These are phyloP conservation scores for Melanotaenia nigrans DNA, from an alignment of 2,797 vertebrate species.

Conservation along the genomic window DNA sequence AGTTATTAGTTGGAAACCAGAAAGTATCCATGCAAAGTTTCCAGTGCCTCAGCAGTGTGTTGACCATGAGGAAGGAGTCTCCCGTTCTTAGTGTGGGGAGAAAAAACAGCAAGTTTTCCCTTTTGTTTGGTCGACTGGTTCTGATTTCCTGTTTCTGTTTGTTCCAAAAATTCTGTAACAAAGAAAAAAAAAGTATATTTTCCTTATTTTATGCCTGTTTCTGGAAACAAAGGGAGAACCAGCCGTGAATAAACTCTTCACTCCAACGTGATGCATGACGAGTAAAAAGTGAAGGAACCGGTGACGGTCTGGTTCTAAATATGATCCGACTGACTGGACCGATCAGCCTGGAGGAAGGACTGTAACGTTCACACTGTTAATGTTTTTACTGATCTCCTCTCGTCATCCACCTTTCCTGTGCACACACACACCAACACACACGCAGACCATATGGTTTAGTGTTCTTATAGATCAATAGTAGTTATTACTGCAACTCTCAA, in stretches of 20 bases:
- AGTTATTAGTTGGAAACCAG: not conserved
- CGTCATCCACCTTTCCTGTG: constrained; percentile 21
- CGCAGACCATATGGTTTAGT: constrained; percentile 33
- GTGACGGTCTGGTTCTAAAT: no score
- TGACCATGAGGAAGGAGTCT: not conserved
- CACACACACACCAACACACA: constrained; percentile 5
- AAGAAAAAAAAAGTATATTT: not conserved
- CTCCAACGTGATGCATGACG: not conserved
- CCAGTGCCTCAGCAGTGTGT: constrained; percentile 41
- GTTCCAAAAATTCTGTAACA: not conserved
- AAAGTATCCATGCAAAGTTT: not conserved
- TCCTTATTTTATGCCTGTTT: not conserved
- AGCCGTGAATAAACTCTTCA: no score
- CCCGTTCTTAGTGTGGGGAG: no score
- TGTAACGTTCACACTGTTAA: no score
- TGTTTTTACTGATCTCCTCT: constrained; percentile 5
- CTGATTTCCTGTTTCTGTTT: not conserved
- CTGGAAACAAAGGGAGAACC: constrained; percentile 11
- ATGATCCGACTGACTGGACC: no score
- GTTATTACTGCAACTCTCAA: constrained; percentile 31
- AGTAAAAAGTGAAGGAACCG: not conserved
- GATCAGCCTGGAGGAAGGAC: no score
- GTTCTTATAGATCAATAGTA: constrained; percentile 30
- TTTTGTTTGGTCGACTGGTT: not conserved
- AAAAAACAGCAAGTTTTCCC: no score